Evolutionary conservation across 2,113 vertebrate species (phyloP), one percentile per base, ranked within the genome.

Genomic region (Neopipo cinnamomea): DNA sequence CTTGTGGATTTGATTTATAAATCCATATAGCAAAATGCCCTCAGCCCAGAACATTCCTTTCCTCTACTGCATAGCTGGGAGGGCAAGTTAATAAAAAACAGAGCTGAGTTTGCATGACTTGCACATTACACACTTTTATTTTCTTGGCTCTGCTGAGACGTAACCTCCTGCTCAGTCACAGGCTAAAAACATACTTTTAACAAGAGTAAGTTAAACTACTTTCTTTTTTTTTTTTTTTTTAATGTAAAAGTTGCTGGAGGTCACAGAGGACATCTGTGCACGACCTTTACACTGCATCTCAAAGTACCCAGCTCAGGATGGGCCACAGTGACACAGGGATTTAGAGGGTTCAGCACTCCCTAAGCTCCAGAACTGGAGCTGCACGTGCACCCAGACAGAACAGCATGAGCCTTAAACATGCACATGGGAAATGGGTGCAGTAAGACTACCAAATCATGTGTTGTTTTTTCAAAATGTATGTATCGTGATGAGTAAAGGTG

Each of bases 1-100:
- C 89, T 94, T 93, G 86, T 90, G 93, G 95, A 62, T 91, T 78
- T 96, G 94, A 95, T 96, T 96, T 95, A 97, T 92, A 97, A 92
- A 94, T 96, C 86, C 83, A 66, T 82, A 85, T 4, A 91, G 91
- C 86, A 86, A 91, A 96, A 95, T 91, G 86, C 92, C 95, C 91
- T 91, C 96, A 95, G 92, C 80, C 95, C 47, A 94, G 95, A 66
- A 91, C 83, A 96, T 96, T 95, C 94, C 92, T 93, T 92, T 94
- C 80, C 86, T 91, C 92, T 79, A 42, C 92, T 92, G 73, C 92
- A 76, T 93, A 94, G 89, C 91, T 79, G 87, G 77, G 73, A 96
- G 80, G 83, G 91, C 91, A 89, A 91, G 87, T 92, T 97, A 96
- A 96, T 95, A 92, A 92, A 96, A 96, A 92, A 66, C 91, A 96